Evolutionary conservation across 2,797 vertebrate genomes (phyloP).

Genomic region (Picus viridis): DNA sequence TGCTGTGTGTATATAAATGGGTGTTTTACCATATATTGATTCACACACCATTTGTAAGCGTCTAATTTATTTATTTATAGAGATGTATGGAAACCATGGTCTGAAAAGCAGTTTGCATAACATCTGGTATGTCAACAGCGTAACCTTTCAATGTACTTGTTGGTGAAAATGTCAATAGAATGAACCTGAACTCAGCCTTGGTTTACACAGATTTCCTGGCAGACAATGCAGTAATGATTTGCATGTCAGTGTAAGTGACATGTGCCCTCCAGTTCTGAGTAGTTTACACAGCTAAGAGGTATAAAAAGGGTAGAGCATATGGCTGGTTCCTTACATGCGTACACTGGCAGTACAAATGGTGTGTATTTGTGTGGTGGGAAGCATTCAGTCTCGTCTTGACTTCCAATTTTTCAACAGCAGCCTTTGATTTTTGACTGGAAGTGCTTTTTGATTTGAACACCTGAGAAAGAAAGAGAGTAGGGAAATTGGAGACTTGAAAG

Average conservation of each 20-base stretch:
- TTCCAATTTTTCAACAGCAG: background rate
- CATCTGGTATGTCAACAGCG: constrained; percentile 62
- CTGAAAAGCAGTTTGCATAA: constrained; percentile 56
- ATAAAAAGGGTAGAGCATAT: constrained; percentile 12
- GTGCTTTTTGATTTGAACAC: accelerated
- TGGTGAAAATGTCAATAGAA: constrained; percentile 64
- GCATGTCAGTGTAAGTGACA: constrained; percentile 54
- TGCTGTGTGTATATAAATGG: constrained; percentile 27
- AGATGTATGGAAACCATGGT: constrained; percentile 38
- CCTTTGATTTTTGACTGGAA: background rate
- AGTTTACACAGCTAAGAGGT: constrained; percentile 48
- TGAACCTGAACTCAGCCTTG: constrained; percentile 54
- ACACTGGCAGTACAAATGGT: background rate
- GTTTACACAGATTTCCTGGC: constrained; percentile 71
- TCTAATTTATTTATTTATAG: constrained; percentile 61
- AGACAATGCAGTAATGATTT: constrained; percentile 71
- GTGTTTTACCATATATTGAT: constrained; percentile 57
- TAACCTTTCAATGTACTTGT: constrained; percentile 64
- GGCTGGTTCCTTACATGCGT: background rate
- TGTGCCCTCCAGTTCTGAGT: constrained; percentile 57
- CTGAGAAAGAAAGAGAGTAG: background rate
- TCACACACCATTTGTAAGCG: constrained; percentile 51
- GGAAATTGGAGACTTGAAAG: background rate
- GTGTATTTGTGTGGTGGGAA: background rate
- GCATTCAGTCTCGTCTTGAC: background rate